Percentiles rank a stretch among this genome's conserved stretches.
Evolutionary conservation across 2,113 vertebrate species (phyloP).

Genomic region (Turnix velox): DNA sequence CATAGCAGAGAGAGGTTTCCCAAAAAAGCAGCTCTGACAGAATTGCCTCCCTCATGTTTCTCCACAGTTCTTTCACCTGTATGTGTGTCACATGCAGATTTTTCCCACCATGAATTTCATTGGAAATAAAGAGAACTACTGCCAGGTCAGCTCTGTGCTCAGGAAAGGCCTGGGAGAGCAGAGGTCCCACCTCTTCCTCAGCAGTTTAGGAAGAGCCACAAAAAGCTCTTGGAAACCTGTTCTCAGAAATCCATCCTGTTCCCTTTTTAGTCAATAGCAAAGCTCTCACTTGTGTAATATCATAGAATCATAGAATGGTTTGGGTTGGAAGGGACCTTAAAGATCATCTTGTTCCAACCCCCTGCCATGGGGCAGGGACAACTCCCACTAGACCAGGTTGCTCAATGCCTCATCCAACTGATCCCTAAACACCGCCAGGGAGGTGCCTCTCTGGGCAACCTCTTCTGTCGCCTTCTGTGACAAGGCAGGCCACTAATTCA

Average conservation of each 20-base stretch:
- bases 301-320: no score
- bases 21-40: background rate
- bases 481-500: no score
- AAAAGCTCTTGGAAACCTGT: background rate
- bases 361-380: no score
- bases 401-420: no score
- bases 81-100: rapidly evolving
- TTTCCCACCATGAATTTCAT: background rate
- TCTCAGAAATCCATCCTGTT: background rate
- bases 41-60: background rate
- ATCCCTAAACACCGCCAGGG: no score
- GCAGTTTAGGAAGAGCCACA: background rate
- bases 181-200: background rate
- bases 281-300: background rate
- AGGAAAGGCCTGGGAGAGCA: background rate
- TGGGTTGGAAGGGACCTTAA: no score
- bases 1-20: background rate
- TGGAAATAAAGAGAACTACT: background rate
- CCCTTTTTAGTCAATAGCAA: background rate
- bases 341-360: no score
- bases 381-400: no score
- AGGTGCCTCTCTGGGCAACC: no score
- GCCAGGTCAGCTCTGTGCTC: background rate
- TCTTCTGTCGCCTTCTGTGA: no score
- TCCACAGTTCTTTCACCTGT: background rate